A percentile compares a stretch with the other conserved stretches of the same genome.
Evolutionary conservation across 2,113 vertebrate genomes (phyloP).

Genomic region (Ginglymostoma cirratum): DNA sequence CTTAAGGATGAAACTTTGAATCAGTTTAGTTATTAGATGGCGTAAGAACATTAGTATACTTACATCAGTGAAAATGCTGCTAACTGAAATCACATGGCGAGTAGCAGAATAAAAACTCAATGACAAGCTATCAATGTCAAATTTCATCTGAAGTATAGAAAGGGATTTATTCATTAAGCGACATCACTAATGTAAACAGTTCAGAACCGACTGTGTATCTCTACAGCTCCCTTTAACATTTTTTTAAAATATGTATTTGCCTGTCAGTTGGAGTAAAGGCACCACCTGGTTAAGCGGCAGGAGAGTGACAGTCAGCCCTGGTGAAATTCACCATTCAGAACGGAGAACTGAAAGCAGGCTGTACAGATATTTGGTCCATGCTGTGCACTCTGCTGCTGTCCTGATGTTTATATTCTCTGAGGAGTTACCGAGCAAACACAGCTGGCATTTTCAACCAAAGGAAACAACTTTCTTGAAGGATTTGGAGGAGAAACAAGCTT

Average conservation of each 20-base stretch:
- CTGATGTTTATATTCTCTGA: constrained; percentile 18
- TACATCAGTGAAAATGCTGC: background rate
- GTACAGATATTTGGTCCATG: background rate
- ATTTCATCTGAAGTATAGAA: background rate
- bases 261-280: constrained; percentile 3
- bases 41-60: background rate
- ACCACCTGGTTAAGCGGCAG: constrained; percentile 14
- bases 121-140: background rate
- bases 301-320: constrained; percentile 1
- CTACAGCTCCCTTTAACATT: background rate
- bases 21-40: background rate
- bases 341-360: background rate
- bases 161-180: background rate
- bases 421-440: background rate
- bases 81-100: background rate
- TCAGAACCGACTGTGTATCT: background rate
- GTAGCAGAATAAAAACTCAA: background rate
- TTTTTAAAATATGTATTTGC: background rate
- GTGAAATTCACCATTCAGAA: constrained; percentile 18
- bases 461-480: background rate
- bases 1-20: too few species aligned
- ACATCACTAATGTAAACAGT: background rate
- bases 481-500: background rate
- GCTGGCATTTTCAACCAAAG: background rate
- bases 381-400: constrained; percentile 29